A percentile compares a stretch with the other conserved stretches of the same genome.
Evolutionary conservation across 2,888 invertebrate species (phyloP).

Genomic region (Cetonia aurata): DNA sequence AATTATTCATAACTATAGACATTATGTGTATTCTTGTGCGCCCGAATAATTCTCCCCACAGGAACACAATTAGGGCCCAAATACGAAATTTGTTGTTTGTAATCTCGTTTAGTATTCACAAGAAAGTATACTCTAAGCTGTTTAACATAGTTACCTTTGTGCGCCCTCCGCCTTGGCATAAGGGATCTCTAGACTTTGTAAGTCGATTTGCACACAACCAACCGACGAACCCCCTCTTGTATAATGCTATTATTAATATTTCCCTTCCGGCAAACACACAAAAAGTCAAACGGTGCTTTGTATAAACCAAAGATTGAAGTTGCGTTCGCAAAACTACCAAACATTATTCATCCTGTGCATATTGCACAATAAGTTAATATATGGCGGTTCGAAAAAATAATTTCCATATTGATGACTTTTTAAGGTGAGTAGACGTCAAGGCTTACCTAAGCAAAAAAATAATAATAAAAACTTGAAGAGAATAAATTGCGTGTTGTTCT

Average conservation of each 20-base stretch:
- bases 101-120: conserved; percentile 22
- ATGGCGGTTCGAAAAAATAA: too few species aligned
- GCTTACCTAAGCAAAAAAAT: too few species aligned
- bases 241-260: conserved; percentile 3
- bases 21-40: too few species aligned
- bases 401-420: too few species aligned
- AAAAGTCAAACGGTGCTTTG: not conserved
- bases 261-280: not conserved
- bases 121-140: conserved; percentile 10
- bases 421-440: too few species aligned
- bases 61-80: not conserved
- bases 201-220: conserved; percentile 10
- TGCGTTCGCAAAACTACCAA: not conserved
- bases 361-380: too few species aligned
- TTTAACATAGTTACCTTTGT: conserved; percentile 22
- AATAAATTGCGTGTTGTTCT: too few species aligned
- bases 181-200: conserved; percentile 8
- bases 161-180: not conserved
- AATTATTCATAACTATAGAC: not conserved
- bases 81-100: conserved; percentile 20
- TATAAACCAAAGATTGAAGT: not conserved
- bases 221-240: not conserved
- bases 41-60: too few species aligned
- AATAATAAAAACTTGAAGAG: too few species aligned
- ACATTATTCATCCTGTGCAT: too few species aligned